Evolutionary conservation across 2,888 invertebrate genomes (phyloP).

Genomic region (Cheilosia soror): DNA sequence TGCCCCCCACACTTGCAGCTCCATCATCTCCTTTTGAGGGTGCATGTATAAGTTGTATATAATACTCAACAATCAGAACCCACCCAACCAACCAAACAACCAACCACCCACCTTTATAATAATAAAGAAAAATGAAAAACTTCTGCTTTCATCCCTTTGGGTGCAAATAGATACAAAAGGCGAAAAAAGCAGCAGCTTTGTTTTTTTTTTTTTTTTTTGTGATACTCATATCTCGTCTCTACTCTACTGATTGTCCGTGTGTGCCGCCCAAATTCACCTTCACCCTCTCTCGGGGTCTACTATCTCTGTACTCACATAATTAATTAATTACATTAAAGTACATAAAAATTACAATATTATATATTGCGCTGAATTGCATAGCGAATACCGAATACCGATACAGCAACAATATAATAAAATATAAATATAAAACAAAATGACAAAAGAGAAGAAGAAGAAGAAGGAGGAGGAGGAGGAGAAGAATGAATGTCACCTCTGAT

Average conservation of each 20-base stretch:
- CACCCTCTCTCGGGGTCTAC: conserved; percentile 20
- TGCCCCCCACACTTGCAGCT: neutral
- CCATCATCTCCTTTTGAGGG: neutral
- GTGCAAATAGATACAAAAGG: conserved; percentile 56
- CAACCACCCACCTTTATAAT: conserved; percentile 72
- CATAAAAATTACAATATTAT: conserved; percentile 71
- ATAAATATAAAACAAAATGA: conserved; percentile 21
- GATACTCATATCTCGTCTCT: conserved; percentile 18
- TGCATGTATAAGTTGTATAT: conserved; percentile 48
- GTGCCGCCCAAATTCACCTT: conserved; percentile 48
- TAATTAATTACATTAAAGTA: conserved; percentile 74
- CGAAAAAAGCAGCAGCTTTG: conserved; percentile 27
- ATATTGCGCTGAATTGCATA: conserved; percentile 30
- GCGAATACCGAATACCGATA: conserved; percentile 19
- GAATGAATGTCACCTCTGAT: conserved; percentile 75
- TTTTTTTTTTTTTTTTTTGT: conserved; percentile 21
- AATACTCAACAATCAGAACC: conserved; percentile 40
- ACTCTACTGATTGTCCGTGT: conserved; percentile 9
- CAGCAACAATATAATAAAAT: conserved; percentile 41
- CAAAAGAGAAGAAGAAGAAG: conserved; percentile 46
- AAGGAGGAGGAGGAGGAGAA: conserved; percentile 42
- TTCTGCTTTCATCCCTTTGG: conserved; percentile 72
- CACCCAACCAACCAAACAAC: conserved; percentile 6
- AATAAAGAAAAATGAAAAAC: conserved; percentile 64
- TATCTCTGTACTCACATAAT: conserved; percentile 64